Evolutionary conservation across 2,797 vertebrate genomes (phyloP), one percentile per base, ranked within the genome.

Genomic region (Oryzias dopingdopingensis): DNA sequence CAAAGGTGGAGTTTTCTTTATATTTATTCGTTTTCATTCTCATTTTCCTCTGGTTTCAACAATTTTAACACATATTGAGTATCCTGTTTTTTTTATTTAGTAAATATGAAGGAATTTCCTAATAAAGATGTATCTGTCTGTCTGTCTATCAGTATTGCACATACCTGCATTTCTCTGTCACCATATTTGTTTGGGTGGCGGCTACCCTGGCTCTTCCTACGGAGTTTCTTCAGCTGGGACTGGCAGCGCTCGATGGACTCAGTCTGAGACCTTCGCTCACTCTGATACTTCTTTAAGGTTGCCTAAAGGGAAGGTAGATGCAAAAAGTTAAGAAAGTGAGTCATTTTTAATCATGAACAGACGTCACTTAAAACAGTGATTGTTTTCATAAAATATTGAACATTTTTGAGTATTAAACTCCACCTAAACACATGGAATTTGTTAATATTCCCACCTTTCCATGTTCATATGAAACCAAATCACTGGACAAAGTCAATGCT

Each of bases 121-220:
- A 26, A 26, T 26, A 26, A 26, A 26, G 6, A 26, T 6, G 4
- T 26, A 6, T 26, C 24, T 26, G 24, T 26, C 24, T 18, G 18
- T 18, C 18, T 18, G 18, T 18, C 18, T 18, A 18, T 18, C 24
- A 4, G 40, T 4, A 15, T n/a, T 10, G 54, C 23, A 10, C 18
- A 57, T 59, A 93, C 94, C 93, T 95, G 93, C 89, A 94, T 93
- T 82, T 95, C 94, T 66, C 93, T 56, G 83, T 95, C 94, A 53
- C 94, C 93, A 1, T 95, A 95, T 64, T 95, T 95, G 87, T 92
- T 93, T 0, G 93, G 93, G 69, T 95, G 94, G 4, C 93, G 92
- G 59, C 93, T 93, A 63, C 80, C 91, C 59, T 94, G 93, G 60
- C 93, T 94, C 77, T 94, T 95, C 74, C 93, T 89, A 49, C 93